Evolutionary conservation across 2,113 vertebrate genomes (phyloP), one percentile per base, ranked within the genome.

Genomic region (Periophthalmodon schlosseri): DNA sequence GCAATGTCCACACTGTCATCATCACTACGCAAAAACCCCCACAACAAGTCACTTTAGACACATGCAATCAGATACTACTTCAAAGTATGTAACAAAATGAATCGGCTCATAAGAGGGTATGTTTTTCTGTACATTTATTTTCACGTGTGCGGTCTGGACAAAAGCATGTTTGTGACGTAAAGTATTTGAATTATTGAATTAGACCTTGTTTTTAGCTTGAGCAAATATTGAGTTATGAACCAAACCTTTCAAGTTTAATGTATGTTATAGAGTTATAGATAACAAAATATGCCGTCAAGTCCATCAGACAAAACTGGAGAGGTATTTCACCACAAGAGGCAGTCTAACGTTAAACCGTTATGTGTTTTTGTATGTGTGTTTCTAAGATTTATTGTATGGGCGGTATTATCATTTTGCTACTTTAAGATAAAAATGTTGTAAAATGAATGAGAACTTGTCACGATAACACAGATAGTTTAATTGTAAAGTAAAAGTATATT

Each of bases 1-100:
- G 14, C 0, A 0, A 9, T 39, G 39, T 80, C 83, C 76, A 44
- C 80, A 73, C 75, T 16, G 50, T 72, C 52, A n/a, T 54, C 52
- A 54, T 75, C 79, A 66, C 68, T 75, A 24, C 57, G 2, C 23
- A 33, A 61, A 84, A 14, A 14, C 21, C 23, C 10, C 78, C 82
- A 74, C 78, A 44, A 68, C 46, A 16, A 44, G 65, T 84, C 70
- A 78, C 71, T 28, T n/a, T 67, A 82, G 49, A 75, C 68, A 68
- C 50, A 58, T 6, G 49, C 67, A 71, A 87, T 28, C 70, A 75
- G 74, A 75, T 58, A 13, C 57, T 57, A 4, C 21, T 57, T 57
- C 21, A 23, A 57, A 21, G 50, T 18, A 18, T 52, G 18, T 20
- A 1, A 20, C 15, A 52, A 52, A 20, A 52, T 18, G 50, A 18